Evolutionary conservation across 2,797 vertebrate genomes (phyloP).

Genomic region (Xerus rutilus): DNA sequence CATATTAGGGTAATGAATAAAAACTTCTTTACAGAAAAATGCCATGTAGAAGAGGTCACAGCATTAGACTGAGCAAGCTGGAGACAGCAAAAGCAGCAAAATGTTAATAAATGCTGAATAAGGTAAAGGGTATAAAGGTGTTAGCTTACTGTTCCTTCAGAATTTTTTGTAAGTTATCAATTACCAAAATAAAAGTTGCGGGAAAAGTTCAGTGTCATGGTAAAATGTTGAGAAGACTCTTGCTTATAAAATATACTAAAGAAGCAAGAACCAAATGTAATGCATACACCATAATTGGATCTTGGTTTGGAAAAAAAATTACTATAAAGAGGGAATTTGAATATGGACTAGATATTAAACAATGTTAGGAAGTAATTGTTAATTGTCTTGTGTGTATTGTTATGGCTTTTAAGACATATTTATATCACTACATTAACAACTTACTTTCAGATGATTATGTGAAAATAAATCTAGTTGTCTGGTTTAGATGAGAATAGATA

Average conservation of each 20-base stretch:
- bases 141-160: neutral
- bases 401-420: neutral
- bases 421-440: neutral
- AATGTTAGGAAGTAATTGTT: neutral
- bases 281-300: neutral
- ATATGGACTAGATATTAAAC: constrained; percentile 28
- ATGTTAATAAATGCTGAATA: neutral
- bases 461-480: neutral
- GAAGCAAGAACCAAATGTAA: neutral
- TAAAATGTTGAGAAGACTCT: neutral
- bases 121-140: neutral
- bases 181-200: neutral
- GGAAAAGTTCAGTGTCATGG: neutral
- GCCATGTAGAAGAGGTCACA: neutral
- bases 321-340: neutral
- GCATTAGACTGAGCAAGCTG: neutral
- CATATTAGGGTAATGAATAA: neutral
- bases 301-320: neutral
- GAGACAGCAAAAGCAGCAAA: neutral
- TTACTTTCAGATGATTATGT: neutral
- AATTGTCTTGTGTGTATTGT: neutral
- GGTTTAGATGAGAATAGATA: neutral
- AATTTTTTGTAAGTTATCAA: constrained; percentile 1
- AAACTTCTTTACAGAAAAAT: constrained; percentile 28
- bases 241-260: neutral